Evolutionary conservation across 1,140 invertebrate genomes (phyloP), one percentile per base, ranked within the genome.

Genomic region (Prorops nasuta): DNA sequence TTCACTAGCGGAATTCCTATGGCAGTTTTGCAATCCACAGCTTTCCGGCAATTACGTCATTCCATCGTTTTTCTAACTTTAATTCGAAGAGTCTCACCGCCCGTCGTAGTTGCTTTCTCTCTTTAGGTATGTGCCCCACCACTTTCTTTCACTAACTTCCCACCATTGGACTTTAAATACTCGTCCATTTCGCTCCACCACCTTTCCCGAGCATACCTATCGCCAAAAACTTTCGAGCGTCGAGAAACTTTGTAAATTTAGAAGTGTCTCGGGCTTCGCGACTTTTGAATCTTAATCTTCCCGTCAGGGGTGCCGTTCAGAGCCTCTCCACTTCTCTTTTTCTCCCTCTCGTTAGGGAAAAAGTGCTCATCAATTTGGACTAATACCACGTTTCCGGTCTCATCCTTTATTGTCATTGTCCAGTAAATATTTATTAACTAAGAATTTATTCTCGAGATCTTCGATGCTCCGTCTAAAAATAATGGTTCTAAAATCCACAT

Each of bases 241-340:
- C 28, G 43, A n/a, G 37, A 49, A 60, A 60, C 57, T 62, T 62
- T 32, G 44, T 54, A 57, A 60, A 62, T 62, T 60, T 60, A 50
- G 55, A 57, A 43, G 54, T 57, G 50, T 54, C 54, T 48, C 54
- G 41, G 24, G 20, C 31, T 17, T 14, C 38, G 54, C 44, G 43
- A 36, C 59, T 44, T 61, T 61, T 60, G 58, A 60, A 60, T 60
- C 60, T 61, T 61, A 61, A 61, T 60, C 49, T 28, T 22, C 43
- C 40, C 41, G 34, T n/a, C n/a, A n/a, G n/a, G n/a, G n/a, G n/a
- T n/a, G n/a, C n/a, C n/a, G n/a, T n/a, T n/a, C n/a, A n/a, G n/a
- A n/a, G n/a, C n/a, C n/a, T n/a, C n/a, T n/a, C n/a, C n/a, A n/a
- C n/a, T 36, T 36, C 14, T 4, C 3, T 36, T 28, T 28, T 6